These are phyloP conservation scores for Dromococcyx pavoninus DNA, from an alignment of 2,797 vertebrate genomes.

Conservation along the genomic window DNA sequence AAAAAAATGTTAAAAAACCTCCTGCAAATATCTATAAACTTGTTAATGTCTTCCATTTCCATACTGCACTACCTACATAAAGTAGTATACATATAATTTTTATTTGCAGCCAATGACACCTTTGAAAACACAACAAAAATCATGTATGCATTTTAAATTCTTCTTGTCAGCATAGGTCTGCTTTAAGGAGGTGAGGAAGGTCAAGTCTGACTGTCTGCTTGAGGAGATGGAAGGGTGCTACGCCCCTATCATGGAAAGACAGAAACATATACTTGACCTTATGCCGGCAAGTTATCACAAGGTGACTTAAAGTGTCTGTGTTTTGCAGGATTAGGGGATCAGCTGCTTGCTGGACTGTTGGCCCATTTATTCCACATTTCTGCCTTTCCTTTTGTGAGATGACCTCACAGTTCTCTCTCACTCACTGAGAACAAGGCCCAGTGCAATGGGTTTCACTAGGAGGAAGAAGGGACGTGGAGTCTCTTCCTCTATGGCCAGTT, in stretches of 20 bases:
- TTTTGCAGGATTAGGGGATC: background rate
- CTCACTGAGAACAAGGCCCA: background rate
- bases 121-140: background rate
- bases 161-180: background rate
- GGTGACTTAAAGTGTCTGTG: background rate
- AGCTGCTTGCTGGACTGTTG: background rate
- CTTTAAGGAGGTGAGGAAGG: background rate
- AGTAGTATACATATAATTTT: background rate
- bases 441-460: background rate
- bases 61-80: background rate
- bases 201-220: background rate
- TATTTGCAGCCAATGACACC: background rate
- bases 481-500: background rate
- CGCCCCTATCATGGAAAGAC: background rate
- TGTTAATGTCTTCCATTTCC: background rate
- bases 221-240: background rate
- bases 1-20: background rate
- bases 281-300: background rate
- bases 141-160: background rate
- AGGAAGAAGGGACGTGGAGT: background rate
- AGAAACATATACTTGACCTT: conserved; percentile 14
- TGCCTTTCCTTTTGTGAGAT: background rate
- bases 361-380: background rate
- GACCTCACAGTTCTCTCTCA: background rate
- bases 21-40: background rate